Evolutionary conservation across 1,140 invertebrate genomes (phyloP), one percentile per base, ranked within the genome.

Genomic region (Diprion similis): DNA sequence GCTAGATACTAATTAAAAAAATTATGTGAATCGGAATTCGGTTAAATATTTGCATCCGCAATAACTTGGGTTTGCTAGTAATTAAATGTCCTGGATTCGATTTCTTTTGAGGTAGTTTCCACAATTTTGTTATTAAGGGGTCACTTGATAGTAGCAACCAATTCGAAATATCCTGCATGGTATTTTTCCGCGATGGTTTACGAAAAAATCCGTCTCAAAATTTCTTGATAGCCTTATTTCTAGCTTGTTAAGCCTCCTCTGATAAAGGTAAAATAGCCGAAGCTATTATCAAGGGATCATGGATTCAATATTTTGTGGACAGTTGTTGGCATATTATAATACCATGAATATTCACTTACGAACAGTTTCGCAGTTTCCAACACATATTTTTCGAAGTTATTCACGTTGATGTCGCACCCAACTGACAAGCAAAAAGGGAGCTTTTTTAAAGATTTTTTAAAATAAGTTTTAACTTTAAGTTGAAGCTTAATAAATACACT

Each of bases 191-290:
- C 46, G 75, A 79, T 51, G 48, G 76, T 75, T 86, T 83, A 67
- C 80, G 70, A 1, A 82, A 70, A 68, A 75, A 73, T 66, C 75
- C 1, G 74, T 82, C 72, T 45, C 82, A 69, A 73, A 79, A 79
- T 64, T 48, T 64, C 76, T 77, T 78, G 13, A 79, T 79, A 64
- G 81, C 74, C 75, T 84, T 86, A 76, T 87, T 82, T 24, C 75
- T 71, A 7, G 80, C 67, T 73, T 87, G 83, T 67, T 79, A 78
- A 10, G 81, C 82, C 66, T 85, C 81, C 78, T 85, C 83, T 15
- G 79, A 79, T 9, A 85, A 68, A 24, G 86, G 83, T 48, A 86
- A 66, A 46, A 75, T 67, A 24, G 72, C 72, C 19, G 66, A 10
- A 64, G 51, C 10, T 10, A 85, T 78, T 64, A 85, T 78, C 45